Evolutionary conservation across 1,140 invertebrate species (phyloP).

Genomic region (Ylistrum balloti): DNA sequence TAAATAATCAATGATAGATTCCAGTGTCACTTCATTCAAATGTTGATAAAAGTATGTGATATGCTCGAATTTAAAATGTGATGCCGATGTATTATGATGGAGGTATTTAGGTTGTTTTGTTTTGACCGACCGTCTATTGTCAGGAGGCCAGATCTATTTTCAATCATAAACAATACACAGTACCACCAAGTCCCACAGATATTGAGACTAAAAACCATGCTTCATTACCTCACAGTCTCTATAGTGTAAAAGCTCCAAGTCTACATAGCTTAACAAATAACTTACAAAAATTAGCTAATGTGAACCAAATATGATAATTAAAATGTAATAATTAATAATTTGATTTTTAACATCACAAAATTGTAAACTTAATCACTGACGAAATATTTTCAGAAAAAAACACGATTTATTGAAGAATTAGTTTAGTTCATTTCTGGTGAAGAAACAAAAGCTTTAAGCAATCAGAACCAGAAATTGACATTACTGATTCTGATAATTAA

Average conservation of each 20-base stretch:
- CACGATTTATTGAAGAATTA: no score
- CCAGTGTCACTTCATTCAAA: not conserved
- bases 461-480: no score
- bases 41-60: not conserved
- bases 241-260: not conserved
- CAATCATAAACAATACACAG: conserved; percentile 6
- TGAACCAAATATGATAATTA: no score
- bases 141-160: not conserved
- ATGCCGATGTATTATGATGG: not conserved
- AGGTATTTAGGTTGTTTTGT: not conserved
- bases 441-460: no score
- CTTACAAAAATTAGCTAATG: no score
- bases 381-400: no score
- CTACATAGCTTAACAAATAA: no score
- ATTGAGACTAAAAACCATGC: not conserved
- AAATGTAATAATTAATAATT: no score
- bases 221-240: not conserved
- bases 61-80: not conserved
- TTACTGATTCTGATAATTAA: no score
- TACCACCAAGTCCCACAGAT: not conserved
- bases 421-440: no score
- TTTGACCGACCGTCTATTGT: not conserved
- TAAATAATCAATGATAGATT: not conserved
- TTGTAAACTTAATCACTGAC: no score
- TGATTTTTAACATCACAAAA: no score